Base-by-base conservation (phyloP, 2,797 vertebrate species). In the Heterohyrax brucei region DNA sequence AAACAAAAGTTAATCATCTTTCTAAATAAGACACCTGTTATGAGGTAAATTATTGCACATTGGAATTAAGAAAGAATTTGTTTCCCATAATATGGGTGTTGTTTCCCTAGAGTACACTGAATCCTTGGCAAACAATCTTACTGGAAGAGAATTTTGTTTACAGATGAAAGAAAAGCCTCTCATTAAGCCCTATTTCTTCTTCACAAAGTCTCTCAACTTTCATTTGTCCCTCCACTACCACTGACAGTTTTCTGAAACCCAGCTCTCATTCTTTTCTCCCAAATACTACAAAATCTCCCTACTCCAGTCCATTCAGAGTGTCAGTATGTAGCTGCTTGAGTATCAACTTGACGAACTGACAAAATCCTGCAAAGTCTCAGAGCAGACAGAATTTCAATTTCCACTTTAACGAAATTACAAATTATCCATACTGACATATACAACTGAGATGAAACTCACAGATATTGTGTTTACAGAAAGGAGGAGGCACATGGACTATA, bases 1-100 rank as follows among this genome's bases (percentile, higher is more conserved):
- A 39, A 19, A 59, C 66, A 89, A 85, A 75, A 91, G 30, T 33
- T 80, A 64, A 91, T 77, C 22, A 73, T 83, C 75, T 95, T 83
- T 78, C 44, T 84, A 95, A 96, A 95, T 59, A 94, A 94, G 50
- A 61, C 30, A 93, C 4, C 75, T 89, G 26, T 90, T 59, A 87
- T 68, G n/a, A 70, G 44, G 81, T 21, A 78, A 92, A n/a, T 84
- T 79, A 77, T 14, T 83, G 3, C 7, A 90, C 1, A 9, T 53
- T 80, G 30, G 12, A 91, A 86, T 62, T 89, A 53, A 19, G 77
- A 78, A 91, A 91, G 44, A 75, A 97, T 86, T 53, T 93, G 53
- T 16, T 89, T 94, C 44, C 39, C 80, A 88, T 73, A 93, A 88
- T 39, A 90, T 21, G 16, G 50, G 28, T 82, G 33, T 28, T 73